A percentile compares a stretch with the other conserved stretches of the same genome.
Evolutionary conservation across 2,797 vertebrate genomes (phyloP).

Genomic region (Dendrocincla fuliginosa): DNA sequence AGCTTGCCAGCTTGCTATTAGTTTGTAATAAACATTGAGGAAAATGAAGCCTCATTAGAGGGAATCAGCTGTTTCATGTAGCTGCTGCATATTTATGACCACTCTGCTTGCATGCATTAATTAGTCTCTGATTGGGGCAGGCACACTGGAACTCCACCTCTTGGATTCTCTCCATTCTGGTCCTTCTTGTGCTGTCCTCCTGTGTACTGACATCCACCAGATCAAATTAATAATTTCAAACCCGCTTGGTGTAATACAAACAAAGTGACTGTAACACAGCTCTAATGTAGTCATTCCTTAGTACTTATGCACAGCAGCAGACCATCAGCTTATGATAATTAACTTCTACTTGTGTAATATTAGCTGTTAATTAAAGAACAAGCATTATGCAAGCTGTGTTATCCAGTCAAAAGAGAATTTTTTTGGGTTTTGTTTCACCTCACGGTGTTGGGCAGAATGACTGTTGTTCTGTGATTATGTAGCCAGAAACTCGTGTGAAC

Average conservation of each 20-base stretch:
- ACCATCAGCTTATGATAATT: neutral
- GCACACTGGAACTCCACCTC: neutral
- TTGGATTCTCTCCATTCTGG: neutral
- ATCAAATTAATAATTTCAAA: neutral
- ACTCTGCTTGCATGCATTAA: neutral
- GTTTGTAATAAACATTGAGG: conserved; percentile 23
- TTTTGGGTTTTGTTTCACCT: neutral
- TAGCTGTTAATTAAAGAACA: neutral
- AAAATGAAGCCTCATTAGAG: conserved; percentile 41
- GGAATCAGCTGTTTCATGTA: conserved; percentile 42
- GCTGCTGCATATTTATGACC: conserved; percentile 21
- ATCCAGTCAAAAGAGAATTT: neutral
- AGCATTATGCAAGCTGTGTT: neutral
- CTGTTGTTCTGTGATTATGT: neutral
- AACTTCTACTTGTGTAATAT: neutral
- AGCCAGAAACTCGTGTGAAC: neutral
- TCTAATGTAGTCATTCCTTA: neutral
- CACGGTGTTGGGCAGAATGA: neutral
- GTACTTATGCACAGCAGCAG: neutral
- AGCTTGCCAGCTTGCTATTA: conserved; percentile 22
- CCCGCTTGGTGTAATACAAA: neutral
- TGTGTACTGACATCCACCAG: neutral
- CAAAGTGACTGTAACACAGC: neutral
- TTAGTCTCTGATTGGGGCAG: neutral
- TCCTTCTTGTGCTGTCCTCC: neutral